phyloP scores from a whole-genome alignment of 2,888 invertebrate genomes.

The Copidosoma aretas region DNA sequence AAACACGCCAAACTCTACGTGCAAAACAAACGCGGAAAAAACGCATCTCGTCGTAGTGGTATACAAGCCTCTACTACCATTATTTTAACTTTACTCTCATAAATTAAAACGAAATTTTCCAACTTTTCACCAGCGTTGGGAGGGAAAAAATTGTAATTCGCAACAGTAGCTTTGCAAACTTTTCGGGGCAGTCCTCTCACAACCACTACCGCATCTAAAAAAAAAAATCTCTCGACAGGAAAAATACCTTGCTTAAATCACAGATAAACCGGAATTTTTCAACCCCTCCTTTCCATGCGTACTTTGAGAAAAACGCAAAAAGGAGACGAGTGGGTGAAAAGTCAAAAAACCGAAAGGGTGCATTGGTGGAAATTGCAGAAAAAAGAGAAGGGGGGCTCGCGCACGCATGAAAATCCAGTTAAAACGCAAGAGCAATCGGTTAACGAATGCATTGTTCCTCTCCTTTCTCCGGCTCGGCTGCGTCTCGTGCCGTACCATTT shows the following conservation, averaged over 20 bases:
- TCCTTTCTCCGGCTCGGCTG: slow-evolving; percentile 29
- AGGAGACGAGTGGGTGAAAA: not conserved
- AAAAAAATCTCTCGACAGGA: slow-evolving; percentile 7
- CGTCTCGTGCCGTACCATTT: slow-evolving; percentile 15
- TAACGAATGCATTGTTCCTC: slow-evolving; percentile 38
- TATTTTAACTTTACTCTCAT: slow-evolving; percentile 18
- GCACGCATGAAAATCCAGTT: slow-evolving; percentile 25
- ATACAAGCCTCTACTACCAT: not conserved
- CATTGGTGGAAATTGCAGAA: not conserved
- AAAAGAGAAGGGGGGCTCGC: not conserved
- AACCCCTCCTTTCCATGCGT: not conserved
- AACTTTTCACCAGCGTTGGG: slow-evolving; percentile 2
- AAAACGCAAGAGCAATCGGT: slow-evolving; percentile 20
- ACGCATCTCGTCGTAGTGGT: not conserved
- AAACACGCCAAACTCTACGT: not conserved
- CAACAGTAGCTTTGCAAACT: slow-evolving; percentile 26
- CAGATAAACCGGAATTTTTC: slow-evolving; percentile 7
- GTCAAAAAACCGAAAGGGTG: too few species aligned
- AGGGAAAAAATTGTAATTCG: slow-evolving; percentile 10
- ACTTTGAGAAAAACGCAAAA: slow-evolving; percentile 4
- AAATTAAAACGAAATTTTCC: slow-evolving; percentile 23
- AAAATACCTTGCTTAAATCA: slow-evolving; percentile 2
- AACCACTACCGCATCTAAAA: slow-evolving; percentile 2
- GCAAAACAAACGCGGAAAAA: slow-evolving; percentile 10
- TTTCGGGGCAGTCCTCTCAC: not conserved